Base-by-base conservation (phyloP, 2,113 vertebrate species). In the Syngnathoides biaculeatus region DNA sequence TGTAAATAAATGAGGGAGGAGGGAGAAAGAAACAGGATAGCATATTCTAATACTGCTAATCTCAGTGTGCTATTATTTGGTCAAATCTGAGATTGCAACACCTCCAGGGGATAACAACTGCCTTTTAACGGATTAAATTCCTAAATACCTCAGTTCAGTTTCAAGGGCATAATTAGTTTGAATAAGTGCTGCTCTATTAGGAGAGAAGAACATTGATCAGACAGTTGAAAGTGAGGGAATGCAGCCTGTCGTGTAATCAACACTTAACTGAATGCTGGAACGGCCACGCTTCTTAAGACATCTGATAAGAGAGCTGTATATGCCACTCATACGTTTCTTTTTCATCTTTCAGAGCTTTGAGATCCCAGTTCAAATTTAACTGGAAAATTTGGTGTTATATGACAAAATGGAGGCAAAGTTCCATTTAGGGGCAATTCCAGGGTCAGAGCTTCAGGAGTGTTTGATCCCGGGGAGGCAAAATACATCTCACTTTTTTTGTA, bases 11-110 rank as follows among this genome's bases (percentile, higher is more conserved):
- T 30, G 64, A 50, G 74, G 69, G 62, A 79, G 69, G 78, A 69
- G 72, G 65, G 74, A 74, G 68, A 70, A 69, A 78, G 72, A 58
- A 74, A 80, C 50, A 62, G 75, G 78, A 59, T 66, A 81, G 77
- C 76, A 68, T 81, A 79, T 81, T 77, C 74, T 81, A 62, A 13
- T 40, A 24, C 82, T 78, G 78, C 82, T 87, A 87, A 90, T 91
- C 85, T 86, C 40, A 30, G 43, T 82, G 72, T 82, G 69, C 82
- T 77, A 86, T 86, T 61, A 75, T 85, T 78, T 85, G 81, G 87
- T 86, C 76, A 84, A 66, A 71, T 65, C 78, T 65, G 82, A 84
- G 71, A 84, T 73, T 82, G 75, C 61, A 68, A 78, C 71, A 69
- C 75, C 78, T 79, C 77, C 68, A 45, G 74, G 80, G 83, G 62